These are phyloP conservation scores for Fringilla coelebs DNA, from an alignment of 2,797 vertebrate genomes.

Conservation along the genomic window DNA sequence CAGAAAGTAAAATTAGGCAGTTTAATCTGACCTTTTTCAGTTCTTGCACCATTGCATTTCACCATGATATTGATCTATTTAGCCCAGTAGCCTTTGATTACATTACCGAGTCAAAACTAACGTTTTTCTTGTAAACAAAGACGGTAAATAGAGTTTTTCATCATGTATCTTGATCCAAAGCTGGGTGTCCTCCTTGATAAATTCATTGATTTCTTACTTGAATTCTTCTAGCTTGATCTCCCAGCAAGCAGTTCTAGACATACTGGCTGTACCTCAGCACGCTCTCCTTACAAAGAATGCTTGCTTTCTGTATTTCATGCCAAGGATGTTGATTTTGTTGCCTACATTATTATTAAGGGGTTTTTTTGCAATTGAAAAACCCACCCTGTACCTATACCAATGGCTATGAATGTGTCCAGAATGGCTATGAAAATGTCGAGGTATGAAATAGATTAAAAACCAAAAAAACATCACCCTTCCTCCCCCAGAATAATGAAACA, in stretches of 20 bases:
- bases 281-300: neutral
- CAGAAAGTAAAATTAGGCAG: neutral
- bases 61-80: neutral
- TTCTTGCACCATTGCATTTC: neutral
- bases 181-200: neutral
- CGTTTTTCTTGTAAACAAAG: neutral
- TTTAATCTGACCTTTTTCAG: neutral
- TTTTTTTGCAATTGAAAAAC: neutral
- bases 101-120: neutral
- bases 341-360: neutral
- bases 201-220: neutral
- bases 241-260: neutral
- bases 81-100: neutral
- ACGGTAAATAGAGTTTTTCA: neutral
- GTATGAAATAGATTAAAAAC: neutral
- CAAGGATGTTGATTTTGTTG: neutral
- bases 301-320: neutral
- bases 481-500: neutral
- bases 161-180: neutral
- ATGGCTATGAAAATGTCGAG: neutral
- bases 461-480: neutral
- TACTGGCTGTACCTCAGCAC: accelerated
- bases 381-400: neutral
- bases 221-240: neutral
- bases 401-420: neutral